phyloP scores from a whole-genome alignment of 2,797 vertebrate species.

The Myripristis jacobus region DNA sequence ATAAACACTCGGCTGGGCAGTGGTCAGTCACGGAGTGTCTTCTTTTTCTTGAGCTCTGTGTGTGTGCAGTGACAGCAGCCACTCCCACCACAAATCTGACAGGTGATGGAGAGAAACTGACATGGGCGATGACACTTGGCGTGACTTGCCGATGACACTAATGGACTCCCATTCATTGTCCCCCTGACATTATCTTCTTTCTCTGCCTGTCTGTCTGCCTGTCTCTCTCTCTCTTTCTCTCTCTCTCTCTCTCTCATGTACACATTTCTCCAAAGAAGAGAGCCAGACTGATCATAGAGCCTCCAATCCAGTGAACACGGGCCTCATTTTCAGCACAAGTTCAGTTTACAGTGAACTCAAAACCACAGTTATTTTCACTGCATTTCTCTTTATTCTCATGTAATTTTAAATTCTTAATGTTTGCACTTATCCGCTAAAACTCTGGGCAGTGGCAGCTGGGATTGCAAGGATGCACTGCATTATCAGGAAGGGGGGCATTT shows the following conservation, averaged over 20 bases:
- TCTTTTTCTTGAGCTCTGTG: slow-evolving; percentile 24
- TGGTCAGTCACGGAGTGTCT: slow-evolving; percentile 40
- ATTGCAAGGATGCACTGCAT: too few relatives aligned
- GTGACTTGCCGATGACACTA: slow-evolving; percentile 73
- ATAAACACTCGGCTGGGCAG: slow-evolving; percentile 3
- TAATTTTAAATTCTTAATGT: too few relatives aligned
- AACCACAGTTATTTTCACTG: not conserved
- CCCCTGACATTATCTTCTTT: slow-evolving; percentile 58
- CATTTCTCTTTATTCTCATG: too few relatives aligned
- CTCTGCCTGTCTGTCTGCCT: not conserved
- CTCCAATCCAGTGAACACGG: not conserved
- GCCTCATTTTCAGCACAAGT: not conserved
- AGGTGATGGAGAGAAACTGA: slow-evolving; percentile 58
- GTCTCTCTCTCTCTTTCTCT: slow-evolving; percentile 23
- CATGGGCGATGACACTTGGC: slow-evolving; percentile 64
- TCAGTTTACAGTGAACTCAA: not conserved
- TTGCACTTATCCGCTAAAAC: too few relatives aligned
- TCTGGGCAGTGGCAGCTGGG: too few relatives aligned
- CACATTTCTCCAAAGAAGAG: slow-evolving; percentile 27
- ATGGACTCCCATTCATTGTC: slow-evolving; percentile 66
- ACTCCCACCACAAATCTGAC: slow-evolving; percentile 61
- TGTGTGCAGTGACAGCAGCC: slow-evolving; percentile 61
- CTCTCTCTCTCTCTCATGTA: slow-evolving; percentile 1
- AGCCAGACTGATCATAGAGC: not conserved
- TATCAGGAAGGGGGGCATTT: too few relatives aligned